phyloP scores from a whole-genome alignment of 2,888 invertebrate genomes.

The Drosophila melanocephala region DNA sequence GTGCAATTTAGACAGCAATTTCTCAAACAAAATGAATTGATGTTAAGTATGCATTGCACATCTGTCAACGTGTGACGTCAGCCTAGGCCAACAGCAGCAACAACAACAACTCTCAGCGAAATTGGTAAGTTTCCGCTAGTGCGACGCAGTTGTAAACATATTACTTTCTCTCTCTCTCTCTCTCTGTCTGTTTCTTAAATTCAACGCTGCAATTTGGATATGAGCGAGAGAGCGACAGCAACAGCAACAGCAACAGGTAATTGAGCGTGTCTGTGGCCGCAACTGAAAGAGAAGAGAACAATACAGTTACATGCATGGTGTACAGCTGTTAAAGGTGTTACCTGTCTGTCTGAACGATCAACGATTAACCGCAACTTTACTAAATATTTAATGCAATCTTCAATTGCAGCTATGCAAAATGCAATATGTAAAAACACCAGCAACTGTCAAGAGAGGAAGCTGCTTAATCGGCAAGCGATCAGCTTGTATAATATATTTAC shows the following conservation, averaged over 20 bases:
- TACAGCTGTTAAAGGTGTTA: background rate
- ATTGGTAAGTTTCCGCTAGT: background rate
- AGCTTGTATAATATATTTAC: background rate
- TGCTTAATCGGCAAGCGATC: background rate
- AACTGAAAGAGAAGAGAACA: background rate
- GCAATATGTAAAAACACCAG: background rate
- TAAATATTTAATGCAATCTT: background rate
- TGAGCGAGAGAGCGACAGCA: conserved; percentile 13
- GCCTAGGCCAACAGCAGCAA: background rate
- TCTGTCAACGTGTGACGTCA: conserved; percentile 6
- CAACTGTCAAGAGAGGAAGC: background rate
- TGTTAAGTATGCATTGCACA: background rate
- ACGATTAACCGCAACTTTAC: background rate
- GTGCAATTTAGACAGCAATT: too few relatives aligned
- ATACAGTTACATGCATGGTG: background rate
- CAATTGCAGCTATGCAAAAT: background rate
- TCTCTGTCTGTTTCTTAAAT: background rate
- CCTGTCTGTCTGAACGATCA: background rate
- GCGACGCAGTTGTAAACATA: background rate
- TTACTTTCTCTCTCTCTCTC: background rate
- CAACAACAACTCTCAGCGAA: background rate
- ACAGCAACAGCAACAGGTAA: conserved; percentile 3
- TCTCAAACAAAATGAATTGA: background rate
- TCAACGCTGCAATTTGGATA: background rate
- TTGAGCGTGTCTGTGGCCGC: background rate